Conservation (phyloP, 2,797 vertebrate species). For the Nothura maculosa region DNA sequence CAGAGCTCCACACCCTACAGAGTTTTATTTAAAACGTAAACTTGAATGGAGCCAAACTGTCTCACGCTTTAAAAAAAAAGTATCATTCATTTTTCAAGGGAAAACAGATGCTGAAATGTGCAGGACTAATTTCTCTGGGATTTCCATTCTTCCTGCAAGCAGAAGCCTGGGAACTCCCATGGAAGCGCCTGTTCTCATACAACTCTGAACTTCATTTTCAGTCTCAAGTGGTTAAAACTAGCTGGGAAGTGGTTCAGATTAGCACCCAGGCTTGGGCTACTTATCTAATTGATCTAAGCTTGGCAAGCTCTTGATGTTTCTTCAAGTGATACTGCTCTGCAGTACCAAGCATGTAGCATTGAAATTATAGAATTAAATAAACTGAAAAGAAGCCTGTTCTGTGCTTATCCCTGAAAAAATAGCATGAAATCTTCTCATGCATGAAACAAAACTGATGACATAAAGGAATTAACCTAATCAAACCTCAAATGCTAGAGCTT, state of each 20-base stretch:
- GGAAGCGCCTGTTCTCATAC: not conserved
- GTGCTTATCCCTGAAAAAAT: not conserved
- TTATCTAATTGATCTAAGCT: conserved; percentile 19
- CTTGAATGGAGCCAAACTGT: not conserved
- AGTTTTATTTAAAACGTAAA: conserved; percentile 41
- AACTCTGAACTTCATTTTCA: conserved; percentile 23
- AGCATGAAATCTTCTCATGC: not conserved
- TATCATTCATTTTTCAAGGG: not conserved
- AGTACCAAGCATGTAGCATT: not conserved
- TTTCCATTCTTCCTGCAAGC: not conserved
- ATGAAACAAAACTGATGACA: not conserved
- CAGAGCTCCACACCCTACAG: conserved; percentile 19
- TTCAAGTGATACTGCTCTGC: not conserved
- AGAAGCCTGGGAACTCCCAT: not conserved
- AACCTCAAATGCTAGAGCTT: not conserved
- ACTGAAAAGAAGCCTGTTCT: not conserved
- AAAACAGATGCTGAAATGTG: not conserved
- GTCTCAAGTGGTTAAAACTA: conserved; percentile 25
- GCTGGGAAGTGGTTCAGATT: conserved; percentile 27
- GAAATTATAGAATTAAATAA: conserved; percentile 26
- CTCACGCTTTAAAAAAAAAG: not conserved
- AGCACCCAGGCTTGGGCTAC: not conserved
- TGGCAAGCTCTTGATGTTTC: conserved; percentile 3
- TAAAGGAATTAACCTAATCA: not conserved
- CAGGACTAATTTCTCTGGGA: not conserved